Percentiles rank a stretch among this genome's conserved stretches.
Evolutionary conservation across 2,888 invertebrate species (phyloP).

Genomic region (Pilophorus perplexus): DNA sequence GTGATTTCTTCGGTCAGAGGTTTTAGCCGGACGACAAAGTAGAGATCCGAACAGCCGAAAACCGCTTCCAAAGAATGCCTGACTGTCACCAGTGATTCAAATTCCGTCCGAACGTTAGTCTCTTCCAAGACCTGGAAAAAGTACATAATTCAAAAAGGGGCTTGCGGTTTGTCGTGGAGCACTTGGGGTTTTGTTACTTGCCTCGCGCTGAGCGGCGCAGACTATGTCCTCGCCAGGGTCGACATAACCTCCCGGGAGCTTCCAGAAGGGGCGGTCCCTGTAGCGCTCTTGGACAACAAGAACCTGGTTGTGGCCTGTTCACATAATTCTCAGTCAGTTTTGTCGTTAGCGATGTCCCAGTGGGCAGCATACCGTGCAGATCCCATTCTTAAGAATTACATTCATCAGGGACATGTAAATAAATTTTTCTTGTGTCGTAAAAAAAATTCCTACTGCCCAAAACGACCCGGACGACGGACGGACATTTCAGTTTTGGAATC

Average conservation of each 20-base stretch:
- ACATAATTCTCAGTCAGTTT: too few species aligned
- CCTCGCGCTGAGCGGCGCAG: slow-evolving; percentile 77
- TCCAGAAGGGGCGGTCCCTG: slow-evolving; percentile 67
- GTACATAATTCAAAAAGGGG: background rate
- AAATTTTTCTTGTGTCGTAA: too few species aligned
- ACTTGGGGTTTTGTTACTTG: too few species aligned
- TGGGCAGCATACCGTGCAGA: too few species aligned
- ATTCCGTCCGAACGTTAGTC: slow-evolving; percentile 76
- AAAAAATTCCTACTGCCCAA: too few species aligned
- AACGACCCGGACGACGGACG: too few species aligned
- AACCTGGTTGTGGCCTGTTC: slow-evolving; percentile 56
- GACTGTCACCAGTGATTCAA: slow-evolving; percentile 71
- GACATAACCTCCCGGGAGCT: slow-evolving; percentile 88
- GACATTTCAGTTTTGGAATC: too few species aligned
- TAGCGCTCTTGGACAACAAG: slow-evolving; percentile 77
- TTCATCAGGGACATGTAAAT: too few species aligned
- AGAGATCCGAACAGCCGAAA: slow-evolving; percentile 84
- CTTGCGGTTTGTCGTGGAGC: too few species aligned
- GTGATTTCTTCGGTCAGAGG: slow-evolving; percentile 60
- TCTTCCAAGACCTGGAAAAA: slow-evolving; percentile 69
- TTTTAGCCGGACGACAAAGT: slow-evolving; percentile 70
- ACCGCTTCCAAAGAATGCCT: slow-evolving; percentile 73
- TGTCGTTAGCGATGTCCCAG: too few species aligned
- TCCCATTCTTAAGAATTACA: too few species aligned
- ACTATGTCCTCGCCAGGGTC: slow-evolving; percentile 82